Conservation (phyloP, 2,113 vertebrate genomes). For the Pachycephala philippinensis region DNA sequence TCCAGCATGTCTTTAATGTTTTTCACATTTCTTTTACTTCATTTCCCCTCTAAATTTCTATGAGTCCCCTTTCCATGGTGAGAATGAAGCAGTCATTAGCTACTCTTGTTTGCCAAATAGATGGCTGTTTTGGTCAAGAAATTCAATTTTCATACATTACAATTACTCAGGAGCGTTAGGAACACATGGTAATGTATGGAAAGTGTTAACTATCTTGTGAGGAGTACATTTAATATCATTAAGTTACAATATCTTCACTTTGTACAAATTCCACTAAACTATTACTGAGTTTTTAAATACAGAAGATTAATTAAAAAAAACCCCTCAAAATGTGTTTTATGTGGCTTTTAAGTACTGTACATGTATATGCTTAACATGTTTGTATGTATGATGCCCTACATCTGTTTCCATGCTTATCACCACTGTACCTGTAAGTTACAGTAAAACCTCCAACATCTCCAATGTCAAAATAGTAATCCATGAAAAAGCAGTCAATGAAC, state of each 20-base stretch:
- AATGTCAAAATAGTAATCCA: not conserved
- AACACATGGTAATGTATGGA: not conserved
- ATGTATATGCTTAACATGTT: not conserved
- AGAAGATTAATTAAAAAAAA: not conserved
- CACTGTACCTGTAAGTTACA: not conserved
- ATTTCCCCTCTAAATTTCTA: not conserved
- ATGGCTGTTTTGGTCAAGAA: not conserved
- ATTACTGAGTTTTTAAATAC: not conserved
- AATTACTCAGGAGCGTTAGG: constrained; percentile 5
- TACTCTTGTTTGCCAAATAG: not conserved
- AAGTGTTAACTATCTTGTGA: not conserved
- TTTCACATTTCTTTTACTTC: not conserved
- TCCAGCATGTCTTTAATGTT: not conserved
- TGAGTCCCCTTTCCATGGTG: not conserved
- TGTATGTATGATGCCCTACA: not conserved
- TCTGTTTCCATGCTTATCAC: not conserved
- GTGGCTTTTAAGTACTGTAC: not conserved
- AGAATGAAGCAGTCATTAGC: not conserved
- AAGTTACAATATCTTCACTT: not conserved
- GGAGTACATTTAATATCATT: constrained; percentile 2
- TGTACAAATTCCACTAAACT: not conserved
- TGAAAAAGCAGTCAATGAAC: not conserved
- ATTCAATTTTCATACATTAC: constrained; percentile 14
- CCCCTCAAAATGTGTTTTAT: accelerated
- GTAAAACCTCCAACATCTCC: not conserved